Conservation (phyloP, 2,888 invertebrate species). For the Melieria omissa region DNA sequence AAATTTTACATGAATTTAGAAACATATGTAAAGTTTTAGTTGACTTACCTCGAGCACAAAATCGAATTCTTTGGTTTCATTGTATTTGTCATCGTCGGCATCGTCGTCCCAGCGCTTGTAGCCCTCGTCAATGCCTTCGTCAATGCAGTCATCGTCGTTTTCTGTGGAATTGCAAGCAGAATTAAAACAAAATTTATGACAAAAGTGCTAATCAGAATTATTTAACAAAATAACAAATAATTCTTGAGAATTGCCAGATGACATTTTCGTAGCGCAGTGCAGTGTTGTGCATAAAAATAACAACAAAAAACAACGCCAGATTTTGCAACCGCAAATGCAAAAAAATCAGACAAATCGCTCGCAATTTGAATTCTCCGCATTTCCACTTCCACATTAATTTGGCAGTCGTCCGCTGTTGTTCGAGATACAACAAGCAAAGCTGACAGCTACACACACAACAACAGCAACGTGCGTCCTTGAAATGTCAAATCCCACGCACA, state of each 20-base stretch:
- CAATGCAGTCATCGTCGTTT: conserved; percentile 88
- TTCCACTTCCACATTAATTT: not conserved
- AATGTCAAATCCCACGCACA: conserved; percentile 17
- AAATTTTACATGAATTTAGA: no score
- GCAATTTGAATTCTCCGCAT: not conserved
- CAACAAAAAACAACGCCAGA: not conserved
- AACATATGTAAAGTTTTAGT: not conserved
- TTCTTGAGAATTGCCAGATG: not conserved
- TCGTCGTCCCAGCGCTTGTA: conserved; percentile 71
- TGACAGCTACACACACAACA: not conserved
- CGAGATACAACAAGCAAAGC: not conserved
- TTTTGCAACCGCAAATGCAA: not conserved
- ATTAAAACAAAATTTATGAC: not conserved
- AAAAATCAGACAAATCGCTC: not conserved
- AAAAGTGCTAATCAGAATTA: not conserved
- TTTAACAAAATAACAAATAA: not conserved
- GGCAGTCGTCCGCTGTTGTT: no score
- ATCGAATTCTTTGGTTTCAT: conserved; percentile 67
- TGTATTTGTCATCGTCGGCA: conserved; percentile 69
- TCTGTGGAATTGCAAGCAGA: conserved; percentile 64
- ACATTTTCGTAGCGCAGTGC: not conserved
- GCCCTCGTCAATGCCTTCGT: conserved; percentile 83
- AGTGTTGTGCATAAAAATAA: conserved; percentile 3
- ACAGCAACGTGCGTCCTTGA: conserved; percentile 21
- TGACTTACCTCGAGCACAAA: conserved; percentile 65